Evolutionary conservation across 2,888 invertebrate species (phyloP).

Genomic region (Leptarthrus brevirostris): DNA sequence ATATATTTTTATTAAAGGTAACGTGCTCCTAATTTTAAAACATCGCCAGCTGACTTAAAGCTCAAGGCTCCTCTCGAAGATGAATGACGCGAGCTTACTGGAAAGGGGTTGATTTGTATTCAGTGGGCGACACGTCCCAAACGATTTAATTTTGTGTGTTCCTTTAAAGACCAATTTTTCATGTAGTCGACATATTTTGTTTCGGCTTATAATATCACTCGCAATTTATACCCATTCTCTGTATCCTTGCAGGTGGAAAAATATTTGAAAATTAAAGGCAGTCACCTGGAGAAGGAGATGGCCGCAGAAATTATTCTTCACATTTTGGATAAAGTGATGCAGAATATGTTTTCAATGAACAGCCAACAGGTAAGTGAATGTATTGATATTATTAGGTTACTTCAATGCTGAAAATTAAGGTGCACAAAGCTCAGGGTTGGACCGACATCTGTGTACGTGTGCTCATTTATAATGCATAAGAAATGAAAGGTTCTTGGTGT

Average conservation of each 20-base stretch:
- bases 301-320: slow-evolving; percentile 71
- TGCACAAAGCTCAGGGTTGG: background rate
- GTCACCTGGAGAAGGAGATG: slow-evolving; percentile 68
- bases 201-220: slow-evolving; percentile 32
- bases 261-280: slow-evolving; percentile 66
- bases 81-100: slow-evolving; percentile 15
- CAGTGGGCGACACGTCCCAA: background rate
- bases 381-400: no score
- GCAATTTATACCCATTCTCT: background rate
- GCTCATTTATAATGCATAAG: slow-evolving; percentile 31
- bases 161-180: slow-evolving; percentile 36
- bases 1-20: slow-evolving; percentile 42
- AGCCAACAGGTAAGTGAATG: slow-evolving; percentile 75
- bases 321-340: slow-evolving; percentile 75
- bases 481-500: slow-evolving; percentile 15
- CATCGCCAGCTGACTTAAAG: slow-evolving; percentile 22
- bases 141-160: slow-evolving; percentile 35
- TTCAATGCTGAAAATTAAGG: background rate
- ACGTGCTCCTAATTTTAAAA: slow-evolving; percentile 43
- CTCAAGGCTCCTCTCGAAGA: slow-evolving; percentile 1
- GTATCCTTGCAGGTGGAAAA: slow-evolving; percentile 62
- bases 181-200: slow-evolving; percentile 22
- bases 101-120: slow-evolving; percentile 45
- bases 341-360: slow-evolving; percentile 75
- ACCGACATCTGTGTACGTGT: background rate